phyloP scores from a whole-genome alignment of 2,888 invertebrate species.

The Conchocele bisecta region DNA sequence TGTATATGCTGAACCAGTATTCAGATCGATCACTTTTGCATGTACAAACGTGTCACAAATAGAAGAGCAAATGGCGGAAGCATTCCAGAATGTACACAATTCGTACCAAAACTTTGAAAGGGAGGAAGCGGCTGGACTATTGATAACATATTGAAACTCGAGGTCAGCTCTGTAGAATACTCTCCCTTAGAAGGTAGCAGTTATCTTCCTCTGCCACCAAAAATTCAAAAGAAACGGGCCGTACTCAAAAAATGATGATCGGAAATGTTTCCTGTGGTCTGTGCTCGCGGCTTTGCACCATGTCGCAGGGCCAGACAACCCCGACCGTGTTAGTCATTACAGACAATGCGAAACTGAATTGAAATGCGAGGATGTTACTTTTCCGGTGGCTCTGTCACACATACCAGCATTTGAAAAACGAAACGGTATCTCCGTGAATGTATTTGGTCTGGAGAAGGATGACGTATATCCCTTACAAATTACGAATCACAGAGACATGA shows the following conservation, averaged over 20 bases:
- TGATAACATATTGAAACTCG: conserved; percentile 34
- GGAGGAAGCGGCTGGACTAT: too few relatives aligned
- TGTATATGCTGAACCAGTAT: conserved; percentile 39
- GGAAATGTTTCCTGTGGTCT: conserved; percentile 40
- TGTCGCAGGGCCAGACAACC: conserved; percentile 3
- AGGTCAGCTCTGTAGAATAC: conserved; percentile 27
- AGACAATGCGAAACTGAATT: conserved; percentile 20
- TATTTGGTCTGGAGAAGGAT: conserved; percentile 27
- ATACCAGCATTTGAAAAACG: conserved; percentile 35
- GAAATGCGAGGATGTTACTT: conserved; percentile 28
- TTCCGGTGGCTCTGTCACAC: conserved; percentile 24
- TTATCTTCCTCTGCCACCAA: conserved; percentile 29
- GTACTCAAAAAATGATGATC: conserved; percentile 40
- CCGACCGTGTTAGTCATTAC: conserved; percentile 25
- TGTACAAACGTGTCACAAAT: conserved; percentile 26
- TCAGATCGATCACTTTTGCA: conserved; percentile 14
- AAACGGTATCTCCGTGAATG: conserved; percentile 32
- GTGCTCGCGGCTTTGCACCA: conserved; percentile 30
- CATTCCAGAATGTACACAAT: conserved; percentile 14
- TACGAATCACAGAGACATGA: conserved; percentile 16
- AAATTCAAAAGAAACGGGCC: conserved; percentile 23
- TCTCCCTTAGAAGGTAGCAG: conserved; percentile 30
- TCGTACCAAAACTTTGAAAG: conserved; percentile 37
- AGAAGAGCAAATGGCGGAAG: conserved; percentile 17
- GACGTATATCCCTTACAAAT: conserved; percentile 21